Conservation (phyloP, 2,797 vertebrate species). For the Chrysocyon brachyurus region DNA sequence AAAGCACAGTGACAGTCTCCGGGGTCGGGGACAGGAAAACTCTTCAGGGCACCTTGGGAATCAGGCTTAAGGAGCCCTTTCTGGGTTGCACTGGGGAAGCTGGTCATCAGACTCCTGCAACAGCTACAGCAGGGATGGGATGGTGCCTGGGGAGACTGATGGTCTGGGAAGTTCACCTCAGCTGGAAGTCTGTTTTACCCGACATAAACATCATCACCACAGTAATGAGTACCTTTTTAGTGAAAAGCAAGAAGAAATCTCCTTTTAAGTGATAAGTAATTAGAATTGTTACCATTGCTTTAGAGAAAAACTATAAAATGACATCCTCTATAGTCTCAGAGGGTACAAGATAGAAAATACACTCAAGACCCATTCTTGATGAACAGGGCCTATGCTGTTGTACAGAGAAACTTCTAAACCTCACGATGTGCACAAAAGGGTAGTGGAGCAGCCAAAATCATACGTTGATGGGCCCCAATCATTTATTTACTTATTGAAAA, state of each 20-base stretch:
- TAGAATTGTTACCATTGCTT: background rate
- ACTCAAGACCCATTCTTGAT: background rate
- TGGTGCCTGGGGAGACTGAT: background rate
- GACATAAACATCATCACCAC: background rate
- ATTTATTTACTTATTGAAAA: background rate
- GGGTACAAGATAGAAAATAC: background rate
- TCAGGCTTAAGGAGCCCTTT: accelerated
- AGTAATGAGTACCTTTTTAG: background rate
- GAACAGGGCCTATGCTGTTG: background rate
- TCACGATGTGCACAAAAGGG: background rate
- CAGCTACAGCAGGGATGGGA: no score
- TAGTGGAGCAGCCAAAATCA: accelerated
- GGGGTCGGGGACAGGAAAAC: background rate
- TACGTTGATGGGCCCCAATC: background rate
- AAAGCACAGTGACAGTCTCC: background rate
- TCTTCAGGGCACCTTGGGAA: background rate
- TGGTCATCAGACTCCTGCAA: background rate
- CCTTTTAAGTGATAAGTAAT: background rate
- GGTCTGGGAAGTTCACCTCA: background rate
- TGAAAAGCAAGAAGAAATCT: background rate
- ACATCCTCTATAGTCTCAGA: background rate
- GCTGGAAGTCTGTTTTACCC: background rate
- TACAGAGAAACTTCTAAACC: background rate
- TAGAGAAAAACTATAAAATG: background rate
- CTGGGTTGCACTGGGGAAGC: background rate